Conservation (phyloP, 2,888 invertebrate genomes). For the Teinopalpus imperialis region DNA sequence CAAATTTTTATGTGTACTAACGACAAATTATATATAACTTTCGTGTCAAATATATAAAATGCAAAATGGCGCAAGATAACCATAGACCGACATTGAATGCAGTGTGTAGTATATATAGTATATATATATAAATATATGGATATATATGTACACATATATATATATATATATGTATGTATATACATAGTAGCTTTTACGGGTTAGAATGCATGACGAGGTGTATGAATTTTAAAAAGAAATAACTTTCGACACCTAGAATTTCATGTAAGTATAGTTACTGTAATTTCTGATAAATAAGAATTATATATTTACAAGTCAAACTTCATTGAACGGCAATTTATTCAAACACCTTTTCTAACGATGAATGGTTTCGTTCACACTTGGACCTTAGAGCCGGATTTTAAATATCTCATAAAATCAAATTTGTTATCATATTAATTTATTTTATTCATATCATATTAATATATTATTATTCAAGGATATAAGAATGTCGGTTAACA, state of each 20-base stretch:
- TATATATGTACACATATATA: neutral
- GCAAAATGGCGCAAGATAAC: too few species aligned
- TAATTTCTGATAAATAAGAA: too few species aligned
- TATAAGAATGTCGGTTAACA: too few species aligned
- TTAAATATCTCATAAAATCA: too few species aligned
- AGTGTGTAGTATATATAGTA: slow-evolving; percentile 14
- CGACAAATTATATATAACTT: too few species aligned
- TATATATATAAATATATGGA: slow-evolving; percentile 1
- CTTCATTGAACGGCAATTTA: neutral
- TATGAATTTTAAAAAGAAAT: slow-evolving; percentile 1
- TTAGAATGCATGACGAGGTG: neutral
- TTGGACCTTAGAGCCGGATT: slow-evolving; percentile 24
- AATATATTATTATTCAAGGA: too few species aligned
- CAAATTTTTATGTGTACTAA: too few species aligned
- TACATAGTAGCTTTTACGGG: slow-evolving; percentile 13
- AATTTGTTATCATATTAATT: neutral
- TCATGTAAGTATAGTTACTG: too few species aligned
- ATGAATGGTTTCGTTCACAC: slow-evolving; percentile 30
- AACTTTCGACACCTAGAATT: too few species aligned
- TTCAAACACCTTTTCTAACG: slow-evolving; percentile 17
- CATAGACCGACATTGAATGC: slow-evolving; percentile 24
- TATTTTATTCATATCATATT: too few species aligned
- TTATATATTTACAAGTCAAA: neutral
- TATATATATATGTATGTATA: too few species aligned
- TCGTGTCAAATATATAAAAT: too few species aligned